These are phyloP conservation scores for Drosophila gunungcola DNA, from an alignment of 1,140 invertebrate genomes.

Conservation along the genomic window DNA sequence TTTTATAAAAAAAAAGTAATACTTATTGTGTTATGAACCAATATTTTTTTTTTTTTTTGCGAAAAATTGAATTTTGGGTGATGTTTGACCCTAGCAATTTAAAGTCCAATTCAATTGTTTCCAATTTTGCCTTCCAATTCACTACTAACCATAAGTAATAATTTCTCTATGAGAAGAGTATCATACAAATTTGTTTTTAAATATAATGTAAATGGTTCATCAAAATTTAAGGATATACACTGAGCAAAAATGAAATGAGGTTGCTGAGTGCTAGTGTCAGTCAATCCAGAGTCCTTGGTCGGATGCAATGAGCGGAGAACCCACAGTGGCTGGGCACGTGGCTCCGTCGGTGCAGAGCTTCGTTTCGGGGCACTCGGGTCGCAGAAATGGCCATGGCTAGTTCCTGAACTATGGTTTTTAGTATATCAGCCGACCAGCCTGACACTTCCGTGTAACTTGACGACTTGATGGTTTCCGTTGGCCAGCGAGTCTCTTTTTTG, in stretches of 20 bases:
- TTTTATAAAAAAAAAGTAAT: too few relatives aligned
- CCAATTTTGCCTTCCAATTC: too few relatives aligned
- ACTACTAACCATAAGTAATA: too few relatives aligned
- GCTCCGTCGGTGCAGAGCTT: conserved; percentile 49
- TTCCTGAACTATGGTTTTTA: conserved; percentile 84
- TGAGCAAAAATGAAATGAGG: neutral
- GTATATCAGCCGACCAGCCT: conserved; percentile 42
- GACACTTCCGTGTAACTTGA: conserved; percentile 15
- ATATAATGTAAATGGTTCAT: too few relatives aligned
- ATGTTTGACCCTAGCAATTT: too few relatives aligned
- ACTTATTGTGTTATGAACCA: too few relatives aligned
- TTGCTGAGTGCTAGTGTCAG: conserved; percentile 3
- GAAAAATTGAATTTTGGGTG: too few relatives aligned
- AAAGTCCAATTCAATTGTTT: too few relatives aligned
- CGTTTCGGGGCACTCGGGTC: conserved; percentile 79
- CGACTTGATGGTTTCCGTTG: conserved; percentile 25
- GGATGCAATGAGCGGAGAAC: conserved; percentile 16
- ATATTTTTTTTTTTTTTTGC: too few relatives aligned
- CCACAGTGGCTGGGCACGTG: conserved; percentile 47
- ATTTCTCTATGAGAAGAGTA: too few relatives aligned
- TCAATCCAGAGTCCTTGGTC: neutral
- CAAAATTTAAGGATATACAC: too few relatives aligned
- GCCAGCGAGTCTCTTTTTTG: conserved; percentile 22
- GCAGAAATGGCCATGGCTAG: conserved; percentile 84
- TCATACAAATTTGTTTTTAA: too few relatives aligned